Percentiles rank a stretch among this genome's conserved stretches.
These are phyloP conservation scores for Carpatolechia fugitivella DNA, from an alignment of 2,888 invertebrate species.

Conservation along the genomic window DNA sequence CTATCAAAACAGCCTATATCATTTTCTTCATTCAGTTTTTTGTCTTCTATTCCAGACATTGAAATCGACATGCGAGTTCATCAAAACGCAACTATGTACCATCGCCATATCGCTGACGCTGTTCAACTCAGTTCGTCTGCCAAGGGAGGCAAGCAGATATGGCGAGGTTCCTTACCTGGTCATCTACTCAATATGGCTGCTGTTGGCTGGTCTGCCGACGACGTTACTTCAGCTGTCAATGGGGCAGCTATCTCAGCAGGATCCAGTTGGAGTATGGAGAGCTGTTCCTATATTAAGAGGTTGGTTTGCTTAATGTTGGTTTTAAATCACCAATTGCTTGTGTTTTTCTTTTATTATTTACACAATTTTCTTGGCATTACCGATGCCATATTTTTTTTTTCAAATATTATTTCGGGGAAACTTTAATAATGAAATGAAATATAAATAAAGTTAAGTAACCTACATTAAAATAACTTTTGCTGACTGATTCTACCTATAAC, in stretches of 20 bases:
- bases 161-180: constrained; percentile 82
- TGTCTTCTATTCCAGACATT: constrained; percentile 52
- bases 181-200: constrained; percentile 78
- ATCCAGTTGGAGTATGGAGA: constrained; percentile 83
- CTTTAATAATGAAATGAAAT: too few relatives aligned
- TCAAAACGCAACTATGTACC: constrained; percentile 75
- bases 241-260: constrained; percentile 83
- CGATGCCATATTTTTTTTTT: too few relatives aligned
- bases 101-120: constrained; percentile 80
- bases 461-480: too few relatives aligned
- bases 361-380: too few relatives aligned
- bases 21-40: too few relatives aligned
- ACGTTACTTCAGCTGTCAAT: constrained; percentile 81
- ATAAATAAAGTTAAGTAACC: too few relatives aligned
- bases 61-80: constrained; percentile 55
- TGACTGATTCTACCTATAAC: too few relatives aligned
- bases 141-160: constrained; percentile 77
- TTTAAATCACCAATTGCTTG: not conserved
- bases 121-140: constrained; percentile 81
- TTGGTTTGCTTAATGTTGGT: constrained; percentile 29
- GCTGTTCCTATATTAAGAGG: constrained; percentile 84
- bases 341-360: not conserved
- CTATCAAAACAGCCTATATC: too few relatives aligned
- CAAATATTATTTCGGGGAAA: too few relatives aligned
- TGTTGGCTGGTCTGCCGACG: constrained; percentile 79